A percentile compares a stretch with the other conserved stretches of the same genome.
Conservation (phyloP, 2,797 vertebrate species). For the Podargus strigoides region DNA sequence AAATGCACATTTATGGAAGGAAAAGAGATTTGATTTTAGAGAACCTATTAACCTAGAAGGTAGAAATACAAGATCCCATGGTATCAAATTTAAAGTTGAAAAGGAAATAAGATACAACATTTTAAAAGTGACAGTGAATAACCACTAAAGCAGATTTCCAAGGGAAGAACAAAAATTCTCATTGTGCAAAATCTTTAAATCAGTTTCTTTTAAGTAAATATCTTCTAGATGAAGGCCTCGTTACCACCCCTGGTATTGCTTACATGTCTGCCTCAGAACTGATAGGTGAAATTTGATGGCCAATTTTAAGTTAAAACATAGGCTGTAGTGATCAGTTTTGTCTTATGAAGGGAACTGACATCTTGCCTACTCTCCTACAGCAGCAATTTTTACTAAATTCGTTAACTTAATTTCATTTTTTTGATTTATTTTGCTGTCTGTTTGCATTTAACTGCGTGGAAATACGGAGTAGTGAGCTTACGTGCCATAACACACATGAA, state of each 20-base stretch:
- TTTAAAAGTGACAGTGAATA: background rate
- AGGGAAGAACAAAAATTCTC: background rate
- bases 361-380: background rate
- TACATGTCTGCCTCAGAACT: background rate
- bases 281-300: background rate
- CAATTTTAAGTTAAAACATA: background rate
- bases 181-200: background rate
- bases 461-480: background rate
- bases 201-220: background rate
- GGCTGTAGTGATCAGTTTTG: background rate
- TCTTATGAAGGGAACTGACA: background rate
- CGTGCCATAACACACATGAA: background rate
- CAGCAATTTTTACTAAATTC: background rate
- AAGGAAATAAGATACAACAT: background rate
- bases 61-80: fast-evolving
- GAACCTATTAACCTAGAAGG: background rate
- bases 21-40: background rate
- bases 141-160: background rate
- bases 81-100: background rate
- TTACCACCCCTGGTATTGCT: background rate
- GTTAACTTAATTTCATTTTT: background rate
- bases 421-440: background rate
- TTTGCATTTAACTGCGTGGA: background rate
- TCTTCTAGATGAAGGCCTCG: background rate
- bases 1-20: background rate